Conservation (phyloP, 2,888 invertebrate genomes). For the Crossocerus cetratus region DNA sequence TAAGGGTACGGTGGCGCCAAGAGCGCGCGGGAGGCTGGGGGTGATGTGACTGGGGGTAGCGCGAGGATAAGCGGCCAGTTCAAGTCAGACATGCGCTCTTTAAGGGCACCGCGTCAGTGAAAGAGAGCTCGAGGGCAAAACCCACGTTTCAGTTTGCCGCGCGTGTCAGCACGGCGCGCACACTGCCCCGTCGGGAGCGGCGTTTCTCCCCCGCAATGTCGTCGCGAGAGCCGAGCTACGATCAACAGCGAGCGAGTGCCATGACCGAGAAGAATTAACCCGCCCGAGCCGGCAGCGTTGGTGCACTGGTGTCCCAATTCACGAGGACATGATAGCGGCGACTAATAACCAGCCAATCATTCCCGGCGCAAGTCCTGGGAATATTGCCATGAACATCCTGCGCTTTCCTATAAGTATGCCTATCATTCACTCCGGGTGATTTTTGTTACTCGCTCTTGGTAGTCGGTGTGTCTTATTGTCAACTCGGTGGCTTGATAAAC, state of each 20-base stretch:
- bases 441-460: neutral
- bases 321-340: too few relatives aligned
- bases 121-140: constrained; percentile 55
- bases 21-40: constrained; percentile 13
- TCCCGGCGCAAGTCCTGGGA: too few relatives aligned
- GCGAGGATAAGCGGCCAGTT: constrained; percentile 42
- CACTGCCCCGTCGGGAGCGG: constrained; percentile 11
- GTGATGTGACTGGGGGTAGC: constrained; percentile 50
- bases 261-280: neutral
- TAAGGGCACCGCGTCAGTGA: constrained; percentile 51
- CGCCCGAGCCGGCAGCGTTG: neutral
- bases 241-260: neutral
- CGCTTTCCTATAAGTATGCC: too few relatives aligned
- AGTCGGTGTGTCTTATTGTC: too few relatives aligned
- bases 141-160: constrained; percentile 67
- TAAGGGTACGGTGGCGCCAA: neutral
- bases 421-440: neutral
- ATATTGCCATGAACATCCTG: too few relatives aligned
- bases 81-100: constrained; percentile 68
- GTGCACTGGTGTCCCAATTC: too few relatives aligned
- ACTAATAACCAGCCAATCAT: neutral
- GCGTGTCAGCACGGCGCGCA: constrained; percentile 60
- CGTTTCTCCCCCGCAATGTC: constrained; percentile 18
- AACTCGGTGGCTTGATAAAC: too few relatives aligned
- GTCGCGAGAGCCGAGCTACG: neutral